Evolutionary conservation across 2,888 invertebrate species (phyloP).

Genomic region (Iphiclides podalirius): DNA sequence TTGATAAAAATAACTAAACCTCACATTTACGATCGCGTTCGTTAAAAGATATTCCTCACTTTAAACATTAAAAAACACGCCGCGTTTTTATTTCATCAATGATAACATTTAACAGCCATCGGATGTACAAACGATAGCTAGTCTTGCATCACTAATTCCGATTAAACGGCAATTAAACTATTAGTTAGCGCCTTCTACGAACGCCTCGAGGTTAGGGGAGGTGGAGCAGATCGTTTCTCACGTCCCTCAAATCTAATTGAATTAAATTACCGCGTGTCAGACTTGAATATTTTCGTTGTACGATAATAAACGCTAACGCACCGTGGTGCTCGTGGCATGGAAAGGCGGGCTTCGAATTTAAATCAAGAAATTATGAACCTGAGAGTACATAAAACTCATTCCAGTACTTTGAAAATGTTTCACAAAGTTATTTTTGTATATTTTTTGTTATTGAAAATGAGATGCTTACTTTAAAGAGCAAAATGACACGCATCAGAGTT

Average conservation of each 20-base stretch:
- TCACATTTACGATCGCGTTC: too few relatives aligned
- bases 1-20: too few relatives aligned
- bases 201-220: slow-evolving; percentile 27
- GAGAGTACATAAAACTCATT: too few relatives aligned
- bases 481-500: too few relatives aligned
- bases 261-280: slow-evolving; percentile 31
- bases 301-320: slow-evolving; percentile 16
- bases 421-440: too few relatives aligned
- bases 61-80: too few relatives aligned
- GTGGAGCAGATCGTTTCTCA: slow-evolving; percentile 35
- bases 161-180: slow-evolving; percentile 63
- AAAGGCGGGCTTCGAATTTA: not conserved
- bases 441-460: too few relatives aligned
- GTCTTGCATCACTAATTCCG: slow-evolving; percentile 49
- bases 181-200: slow-evolving; percentile 49
- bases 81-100: slow-evolving; percentile 2
- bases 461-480: too few relatives aligned
- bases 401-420: too few relatives aligned
- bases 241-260: slow-evolving; percentile 40
- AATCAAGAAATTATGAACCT: not conserved
- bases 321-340: not conserved
- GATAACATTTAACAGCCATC: slow-evolving; percentile 27
- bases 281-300: slow-evolving; percentile 23
- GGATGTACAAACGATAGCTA: slow-evolving; percentile 32
- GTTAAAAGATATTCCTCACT: too few relatives aligned